Conservation (phyloP, 2,888 invertebrate species). For the Idaea dimidiata region DNA sequence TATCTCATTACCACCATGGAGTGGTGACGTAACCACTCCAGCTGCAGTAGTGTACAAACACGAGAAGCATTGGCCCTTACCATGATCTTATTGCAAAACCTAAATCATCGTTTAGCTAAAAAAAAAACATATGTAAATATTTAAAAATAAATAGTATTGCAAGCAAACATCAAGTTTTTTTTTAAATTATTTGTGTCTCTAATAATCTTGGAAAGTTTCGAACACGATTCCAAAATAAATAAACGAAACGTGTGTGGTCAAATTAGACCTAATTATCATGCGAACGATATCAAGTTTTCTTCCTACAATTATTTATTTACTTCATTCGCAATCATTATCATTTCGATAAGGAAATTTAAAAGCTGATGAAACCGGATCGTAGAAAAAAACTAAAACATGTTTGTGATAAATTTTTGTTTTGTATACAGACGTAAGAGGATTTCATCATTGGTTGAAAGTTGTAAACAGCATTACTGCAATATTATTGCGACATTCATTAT, state of each 20-base stretch:
- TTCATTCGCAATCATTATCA: conserved; percentile 15
- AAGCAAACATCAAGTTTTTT: neutral
- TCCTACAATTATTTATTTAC: conserved; percentile 17
- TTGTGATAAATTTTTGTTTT: conserved; percentile 6
- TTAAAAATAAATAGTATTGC: too few relatives aligned
- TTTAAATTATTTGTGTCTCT: too few relatives aligned
- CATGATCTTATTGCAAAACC: too few relatives aligned
- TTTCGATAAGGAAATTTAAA: conserved; percentile 9
- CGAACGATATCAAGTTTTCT: conserved; percentile 13
- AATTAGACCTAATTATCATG: conserved; percentile 16
- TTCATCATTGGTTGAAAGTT: conserved; percentile 1
- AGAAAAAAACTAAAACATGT: neutral
- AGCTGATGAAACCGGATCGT: conserved; percentile 19
- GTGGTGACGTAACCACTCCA: too few relatives aligned
- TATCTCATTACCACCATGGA: too few relatives aligned
- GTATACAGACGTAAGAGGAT: conserved; percentile 4
- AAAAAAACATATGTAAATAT: too few relatives aligned
- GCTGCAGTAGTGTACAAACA: too few relatives aligned
- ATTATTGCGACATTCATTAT: neutral
- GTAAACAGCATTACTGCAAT: neutral
- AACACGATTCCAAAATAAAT: neutral
- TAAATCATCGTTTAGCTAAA: too few relatives aligned
- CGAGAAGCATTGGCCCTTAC: too few relatives aligned
- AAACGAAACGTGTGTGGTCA: neutral
- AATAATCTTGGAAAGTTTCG: neutral